Percentiles rank a stretch among this genome's conserved stretches.
phyloP scores from a whole-genome alignment of 2,113 vertebrate species.

The Jaculus jaculus region DNA sequence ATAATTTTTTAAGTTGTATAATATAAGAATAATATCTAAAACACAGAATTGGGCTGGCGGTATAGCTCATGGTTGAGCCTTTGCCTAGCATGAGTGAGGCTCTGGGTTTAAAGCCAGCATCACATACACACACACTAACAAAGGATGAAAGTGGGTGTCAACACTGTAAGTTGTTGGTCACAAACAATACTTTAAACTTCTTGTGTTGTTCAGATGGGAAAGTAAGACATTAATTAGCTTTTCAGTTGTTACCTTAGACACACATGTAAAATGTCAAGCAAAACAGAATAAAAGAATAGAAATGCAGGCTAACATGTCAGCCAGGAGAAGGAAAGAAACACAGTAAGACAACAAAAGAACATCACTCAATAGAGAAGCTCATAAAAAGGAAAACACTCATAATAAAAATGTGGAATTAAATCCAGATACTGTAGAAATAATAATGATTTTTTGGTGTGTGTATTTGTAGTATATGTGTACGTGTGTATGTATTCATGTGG shows the following conservation, averaged over 20 bases:
- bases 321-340: not conserved
- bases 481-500: no score
- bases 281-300: not conserved
- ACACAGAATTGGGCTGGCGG: not conserved
- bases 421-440: not conserved
- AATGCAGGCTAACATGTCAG: not conserved
- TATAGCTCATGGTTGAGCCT: not conserved
- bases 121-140: not conserved
- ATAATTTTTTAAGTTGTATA: not conserved
- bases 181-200: constrained; percentile 15
- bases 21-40: not conserved
- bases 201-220: not conserved
- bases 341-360: not conserved
- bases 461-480: no score
- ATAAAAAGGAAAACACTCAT: not conserved
- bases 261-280: not conserved
- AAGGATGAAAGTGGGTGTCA: not conserved
- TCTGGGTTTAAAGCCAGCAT: not conserved
- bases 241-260: constrained; percentile 4
- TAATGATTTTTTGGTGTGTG: not conserved
- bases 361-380: not conserved
- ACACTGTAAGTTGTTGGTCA: not conserved
- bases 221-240: not conserved
- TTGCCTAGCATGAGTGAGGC: not conserved
- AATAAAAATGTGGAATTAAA: constrained; percentile 6